Evolutionary conservation across 2,797 vertebrate genomes (phyloP).

Genomic region (Crenuchus spilurus): DNA sequence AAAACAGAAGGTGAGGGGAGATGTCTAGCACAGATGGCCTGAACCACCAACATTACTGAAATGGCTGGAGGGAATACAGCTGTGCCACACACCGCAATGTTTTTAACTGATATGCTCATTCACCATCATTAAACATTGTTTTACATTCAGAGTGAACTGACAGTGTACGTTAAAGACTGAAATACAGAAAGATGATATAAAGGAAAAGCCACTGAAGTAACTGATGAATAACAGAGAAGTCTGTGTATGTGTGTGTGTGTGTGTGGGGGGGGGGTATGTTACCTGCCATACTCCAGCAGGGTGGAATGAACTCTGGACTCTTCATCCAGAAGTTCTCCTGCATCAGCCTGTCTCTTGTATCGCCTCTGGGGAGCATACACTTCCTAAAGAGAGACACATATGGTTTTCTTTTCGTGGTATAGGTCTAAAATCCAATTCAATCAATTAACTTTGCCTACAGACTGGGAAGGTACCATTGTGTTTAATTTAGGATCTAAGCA

Average conservation of each 20-base stretch:
- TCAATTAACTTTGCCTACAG: too few species aligned
- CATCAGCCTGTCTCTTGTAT: slow-evolving; percentile 86
- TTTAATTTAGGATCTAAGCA: too few species aligned
- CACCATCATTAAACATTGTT: too few species aligned
- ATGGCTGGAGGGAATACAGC: not conserved
- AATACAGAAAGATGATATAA: not conserved
- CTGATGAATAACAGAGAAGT: not conserved
- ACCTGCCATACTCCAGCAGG: slow-evolving; percentile 94
- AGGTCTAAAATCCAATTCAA: too few species aligned
- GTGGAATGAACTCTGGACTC: slow-evolving; percentile 94
- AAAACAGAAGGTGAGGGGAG: slow-evolving; percentile 4
- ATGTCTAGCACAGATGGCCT: not conserved
- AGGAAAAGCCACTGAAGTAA: not conserved
- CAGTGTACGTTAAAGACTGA: not conserved
- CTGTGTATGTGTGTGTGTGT: not conserved
- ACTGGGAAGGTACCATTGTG: too few species aligned
- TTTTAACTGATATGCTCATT: too few species aligned
- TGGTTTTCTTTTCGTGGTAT: too few species aligned
- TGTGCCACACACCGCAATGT: not conserved
- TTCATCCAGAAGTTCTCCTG: slow-evolving; percentile 86
- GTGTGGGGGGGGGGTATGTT: too few species aligned
- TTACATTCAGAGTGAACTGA: not conserved
- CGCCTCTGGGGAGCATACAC: slow-evolving; percentile 93
- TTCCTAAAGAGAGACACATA: too few species aligned
- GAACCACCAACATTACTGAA: not conserved